Base-by-base conservation (phyloP, 1,140 invertebrate genomes). In the Brachionus sp. region DNA sequence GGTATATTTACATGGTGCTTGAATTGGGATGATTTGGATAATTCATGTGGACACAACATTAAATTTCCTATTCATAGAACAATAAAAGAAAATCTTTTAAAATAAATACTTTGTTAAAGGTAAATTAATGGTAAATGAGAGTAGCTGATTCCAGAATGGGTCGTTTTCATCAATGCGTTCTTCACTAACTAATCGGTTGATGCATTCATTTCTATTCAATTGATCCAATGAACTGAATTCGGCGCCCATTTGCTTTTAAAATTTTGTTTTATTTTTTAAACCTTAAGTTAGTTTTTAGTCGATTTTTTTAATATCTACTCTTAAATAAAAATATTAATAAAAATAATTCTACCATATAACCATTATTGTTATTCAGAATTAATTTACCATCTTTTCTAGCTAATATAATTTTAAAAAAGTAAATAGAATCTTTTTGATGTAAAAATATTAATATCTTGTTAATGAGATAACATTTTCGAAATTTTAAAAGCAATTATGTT, bases 81-180 rank as follows among this genome's bases (percentile, higher is more conserved):
- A 42, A 73, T 39, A 16, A 73, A 73, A 23, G 16, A 39, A 73
- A 33, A 50, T 53, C n/a, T 62, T 37, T 57, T 50, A 16, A 23
- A 50, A 57, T 57, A 23, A 57, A 68, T 68, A 82, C 80, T 66
- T 82, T 13, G 92, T 93, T 46, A 90, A 90, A 3, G 94, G 93
- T 82, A 93, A 91, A 62, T 92, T 91, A 84, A 97, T 93, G 85
- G 95, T 94, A 85, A 96, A 98, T 0, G 95, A 94, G 12, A 98
- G 90, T 77, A 98, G 91, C 84, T 93, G 92, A 87, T 95, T 95
- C 96, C 96, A 98, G 88, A 95, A 97, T 10, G 93, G 92, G 90
- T 97, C 94, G 89, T 95, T 95, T 25, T 92, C 90, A n/a, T 92
- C 91, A 85, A 98, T 94, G 12, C 92, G 87, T 84, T 95, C 92